Base-by-base conservation (phyloP, 2,797 vertebrate genomes). In the Eospalax fontanierii region DNA sequence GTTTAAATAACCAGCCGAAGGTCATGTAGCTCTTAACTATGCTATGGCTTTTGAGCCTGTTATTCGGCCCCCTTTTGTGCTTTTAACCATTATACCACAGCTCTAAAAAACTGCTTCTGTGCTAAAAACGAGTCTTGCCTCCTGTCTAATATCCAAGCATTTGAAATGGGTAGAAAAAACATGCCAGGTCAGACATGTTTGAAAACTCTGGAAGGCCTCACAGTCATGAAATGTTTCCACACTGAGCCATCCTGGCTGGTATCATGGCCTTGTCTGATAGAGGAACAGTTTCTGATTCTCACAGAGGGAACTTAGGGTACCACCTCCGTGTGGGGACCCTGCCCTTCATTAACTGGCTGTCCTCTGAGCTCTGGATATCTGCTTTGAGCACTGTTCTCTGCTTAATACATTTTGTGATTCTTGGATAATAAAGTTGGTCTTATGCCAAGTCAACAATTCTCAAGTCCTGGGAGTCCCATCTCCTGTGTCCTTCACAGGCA, bases 401-500 rank as follows among this genome's bases (percentile, higher is more conserved):
- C n/a, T 87, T 76, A 81, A 59, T 89, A 35, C 12, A 35, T 73
- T 76, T 84, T 93, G 30, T 96, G 93, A 95, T 93, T 96, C 93
- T 92, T 90, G 88, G 50, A 78, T 93, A 93, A 83, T 66, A 85
- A 74, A 93, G 50, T 26, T 86, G 88, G 85, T 68, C 46, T 80
- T 30, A 79, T 19, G 81, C 92, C 92, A 97, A 92, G 16, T 78
- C 82, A 85, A 61, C 50, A 75, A 81, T 75, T 91, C 74, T 92
- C 30, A 75, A 85, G 87, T 73, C 78, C 50, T 86, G 71, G 40
- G 35, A 85, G 88, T 79, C 40, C 70, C 28, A 75, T 75, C 59
- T 88, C 90, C 74, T 86, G 35, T 8, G 21, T 90, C 92, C 95
- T 97, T 43, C 43, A 50, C 21, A 46, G 10, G 80, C 22, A 65